These are phyloP conservation scores for Ellobium chinense DNA, from an alignment of 2,888 invertebrate genomes.

Conservation along the genomic window DNA sequence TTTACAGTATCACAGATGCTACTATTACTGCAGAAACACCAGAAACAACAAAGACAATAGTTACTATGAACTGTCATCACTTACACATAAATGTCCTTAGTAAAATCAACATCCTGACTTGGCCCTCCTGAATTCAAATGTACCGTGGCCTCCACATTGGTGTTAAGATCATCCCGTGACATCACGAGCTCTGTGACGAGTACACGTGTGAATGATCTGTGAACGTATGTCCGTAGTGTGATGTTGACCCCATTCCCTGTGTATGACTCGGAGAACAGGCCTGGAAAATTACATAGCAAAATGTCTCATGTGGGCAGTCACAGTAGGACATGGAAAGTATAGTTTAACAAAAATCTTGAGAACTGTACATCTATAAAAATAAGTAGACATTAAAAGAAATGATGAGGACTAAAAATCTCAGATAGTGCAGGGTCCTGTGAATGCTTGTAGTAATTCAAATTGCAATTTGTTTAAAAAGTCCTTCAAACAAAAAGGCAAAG, in stretches of 20 bases:
- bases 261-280: slow-evolving; percentile 64
- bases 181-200: slow-evolving; percentile 71
- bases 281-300: slow-evolving; percentile 48
- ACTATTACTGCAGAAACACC: too few species aligned
- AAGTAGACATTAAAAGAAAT: too few species aligned
- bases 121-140: slow-evolving; percentile 56
- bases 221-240: slow-evolving; percentile 72
- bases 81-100: background rate
- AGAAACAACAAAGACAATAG: too few species aligned
- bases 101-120: slow-evolving; percentile 59
- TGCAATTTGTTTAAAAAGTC: too few species aligned
- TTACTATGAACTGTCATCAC: too few species aligned
- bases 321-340: too few species aligned
- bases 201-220: slow-evolving; percentile 66
- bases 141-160: slow-evolving; percentile 52
- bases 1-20: too few species aligned
- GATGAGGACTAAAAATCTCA: too few species aligned
- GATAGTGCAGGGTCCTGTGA: too few species aligned
- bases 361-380: background rate
- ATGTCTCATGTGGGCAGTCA: too few species aligned
- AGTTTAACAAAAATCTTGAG: background rate
- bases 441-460: too few species aligned
- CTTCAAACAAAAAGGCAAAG: too few species aligned
- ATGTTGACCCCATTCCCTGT: slow-evolving; percentile 59
- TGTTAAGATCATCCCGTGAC: slow-evolving; percentile 37